Evolutionary conservation across 2,888 invertebrate species (phyloP), one percentile per base, ranked within the genome.

Genomic region (Drosophila prostipennis): DNA sequence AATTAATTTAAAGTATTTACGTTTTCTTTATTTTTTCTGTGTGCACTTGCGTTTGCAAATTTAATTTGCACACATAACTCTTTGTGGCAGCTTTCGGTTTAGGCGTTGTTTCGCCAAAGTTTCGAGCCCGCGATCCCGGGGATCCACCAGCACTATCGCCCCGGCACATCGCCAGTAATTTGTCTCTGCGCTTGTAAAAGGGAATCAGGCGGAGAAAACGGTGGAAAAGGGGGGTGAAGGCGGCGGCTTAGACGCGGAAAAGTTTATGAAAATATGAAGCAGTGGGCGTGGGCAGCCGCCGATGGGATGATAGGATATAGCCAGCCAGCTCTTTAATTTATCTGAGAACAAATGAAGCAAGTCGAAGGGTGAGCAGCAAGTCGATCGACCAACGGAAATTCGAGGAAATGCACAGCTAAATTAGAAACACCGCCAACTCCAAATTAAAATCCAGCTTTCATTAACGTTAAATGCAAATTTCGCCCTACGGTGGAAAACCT

Each of bases 101-200:
- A 80, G 87, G 85, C 81, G 87, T 87, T 73, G 51, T 46, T 51
- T 40, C 32, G 42, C 64, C 43, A 51, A 39, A 55, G 46, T 55
- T 65, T 39, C 67, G 26, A 63, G 42, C 61, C 48, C 43, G 53
- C 48, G 59, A 59, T 46, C 39, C 48, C 48, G 32, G 68, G 54
- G 68, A 69, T 72, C 52, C 65, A 71, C 71, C 68, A 40, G 60
- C 58, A 51, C 73, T 85, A 87, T 85, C 80, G 79, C 65, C 56
- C 53, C 32, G 72, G 46, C 60, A 53, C 51, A 72, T 77, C 72
- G 69, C 61, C 43, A 77, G 60, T 79, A 85, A 85, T 85, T 85
- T 85, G 88, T 85, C 88, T 85, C 78, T 79, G 80, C 80, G 77
- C 88, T 81, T 76, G 85, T 85, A 79, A 82, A 84, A 81, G 74